These are phyloP conservation scores for Apodemus sylvaticus DNA, from an alignment of 2,113 vertebrate genomes.

Conservation along the genomic window DNA sequence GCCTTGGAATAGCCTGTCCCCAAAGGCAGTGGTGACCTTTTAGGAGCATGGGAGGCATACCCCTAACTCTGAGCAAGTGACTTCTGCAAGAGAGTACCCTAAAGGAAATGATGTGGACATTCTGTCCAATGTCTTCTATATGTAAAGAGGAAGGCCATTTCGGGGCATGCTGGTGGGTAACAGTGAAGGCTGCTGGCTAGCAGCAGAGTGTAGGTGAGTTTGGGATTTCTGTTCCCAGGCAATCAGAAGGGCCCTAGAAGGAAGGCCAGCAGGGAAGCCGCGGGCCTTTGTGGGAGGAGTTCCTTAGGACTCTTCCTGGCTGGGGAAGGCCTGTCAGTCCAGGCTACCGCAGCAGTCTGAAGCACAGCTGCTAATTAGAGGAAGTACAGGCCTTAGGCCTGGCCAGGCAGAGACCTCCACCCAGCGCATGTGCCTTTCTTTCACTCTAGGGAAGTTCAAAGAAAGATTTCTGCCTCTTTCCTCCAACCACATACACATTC, in stretches of 20 bases:
- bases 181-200: not conserved
- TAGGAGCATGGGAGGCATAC: not conserved
- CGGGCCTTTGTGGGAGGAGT: not conserved
- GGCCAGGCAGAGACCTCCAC: not conserved
- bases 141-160: not conserved
- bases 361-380: not conserved
- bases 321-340: not conserved
- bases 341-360: rapidly evolving
- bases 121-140: not conserved
- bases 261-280: not conserved
- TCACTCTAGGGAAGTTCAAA: not conserved
- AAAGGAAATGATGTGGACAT: not conserved
- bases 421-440: rapidly evolving
- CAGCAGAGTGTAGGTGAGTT: not conserved
- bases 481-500: not conserved
- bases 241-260: not conserved
- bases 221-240: not conserved
- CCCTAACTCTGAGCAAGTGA: not conserved
- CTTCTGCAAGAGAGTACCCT: not conserved
- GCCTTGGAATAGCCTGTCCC: not conserved
- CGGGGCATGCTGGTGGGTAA: not conserved
- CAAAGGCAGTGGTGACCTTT: not conserved
- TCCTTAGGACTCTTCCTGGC: not conserved
- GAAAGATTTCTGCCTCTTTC: not conserved
- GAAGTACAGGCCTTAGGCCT: not conserved